Base-by-base conservation (phyloP, 2,113 vertebrate species). In the Nibea albiflora region DNA sequence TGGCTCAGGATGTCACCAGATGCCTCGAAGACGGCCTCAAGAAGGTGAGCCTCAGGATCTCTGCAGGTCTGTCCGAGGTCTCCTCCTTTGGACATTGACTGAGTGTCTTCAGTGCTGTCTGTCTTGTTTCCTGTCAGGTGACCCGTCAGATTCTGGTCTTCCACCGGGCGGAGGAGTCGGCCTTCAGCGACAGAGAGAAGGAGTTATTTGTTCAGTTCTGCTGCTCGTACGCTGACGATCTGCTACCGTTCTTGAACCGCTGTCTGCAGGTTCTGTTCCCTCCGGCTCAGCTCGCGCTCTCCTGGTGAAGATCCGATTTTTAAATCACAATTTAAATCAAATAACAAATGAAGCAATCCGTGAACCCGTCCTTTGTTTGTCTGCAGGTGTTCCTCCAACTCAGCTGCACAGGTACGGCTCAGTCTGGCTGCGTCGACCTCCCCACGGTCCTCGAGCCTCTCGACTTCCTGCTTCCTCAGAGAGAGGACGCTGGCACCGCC, bases 231-330 rank as follows among this genome's bases (percentile, higher is more conserved):
- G 94, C 97, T 0, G 97, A 97, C 19, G 96, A 98, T 20, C 94
- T 99, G 58, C 93, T 97, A 66, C 97, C 98, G 0, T 98, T 97
- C 86, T 89, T 99, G 17, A 97, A 97, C 92, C 96, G 95, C 73
- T 98, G 98, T 76, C 95, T 99, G 71, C 96, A 97, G 82, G 90
- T 97, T 26, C 95, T 99, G 77, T 99, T 98, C 15, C 97, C 97
- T 1, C 96, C 96, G 0, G 93, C 95, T 9, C 96, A 98, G 92
- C 90, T 97, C 0, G 96, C 96, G 0, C 96, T 97, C 82, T 95
- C 2, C 94, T 98, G 47, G 98, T 98, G 70, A 92, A 85, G 5
- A 57, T 39, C 12, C 16, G 24, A 0, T 39, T 39, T 20, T 62
- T 35, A 56, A 22, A 56, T 24, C 53, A 52, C 15, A 14, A 24